These are phyloP conservation scores for Psittacula cyanocephala DNA, from an alignment of 2,113 vertebrate species.

Conservation along the genomic window DNA sequence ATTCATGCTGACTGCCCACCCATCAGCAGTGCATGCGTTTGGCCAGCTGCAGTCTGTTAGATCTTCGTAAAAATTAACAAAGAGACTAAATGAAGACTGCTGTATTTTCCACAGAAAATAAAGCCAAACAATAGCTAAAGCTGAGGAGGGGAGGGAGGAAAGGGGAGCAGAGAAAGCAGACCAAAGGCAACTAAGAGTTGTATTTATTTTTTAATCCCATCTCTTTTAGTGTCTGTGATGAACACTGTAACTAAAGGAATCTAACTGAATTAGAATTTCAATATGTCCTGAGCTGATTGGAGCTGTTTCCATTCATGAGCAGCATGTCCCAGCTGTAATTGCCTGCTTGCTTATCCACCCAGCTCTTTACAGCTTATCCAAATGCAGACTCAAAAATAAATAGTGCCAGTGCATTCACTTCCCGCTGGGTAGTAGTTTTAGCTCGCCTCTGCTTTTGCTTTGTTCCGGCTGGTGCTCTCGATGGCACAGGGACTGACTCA, in stretches of 20 bases:
- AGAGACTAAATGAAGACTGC: not conserved
- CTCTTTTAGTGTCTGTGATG: slow-evolving; percentile 33
- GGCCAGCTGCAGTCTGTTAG: not conserved
- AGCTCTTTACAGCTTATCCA: slow-evolving; percentile 60
- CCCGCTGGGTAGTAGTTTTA: slow-evolving; percentile 22
- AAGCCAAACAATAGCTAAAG: slow-evolving; percentile 49
- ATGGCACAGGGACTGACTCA: not conserved
- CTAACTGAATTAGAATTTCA: slow-evolving; percentile 63
- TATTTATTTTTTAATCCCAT: slow-evolving; percentile 52
- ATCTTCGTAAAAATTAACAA: not conserved
- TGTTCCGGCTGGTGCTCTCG: slow-evolving; percentile 13
- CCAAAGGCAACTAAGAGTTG: not conserved
- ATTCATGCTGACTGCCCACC: not conserved
- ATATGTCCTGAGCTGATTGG: slow-evolving; percentile 49
- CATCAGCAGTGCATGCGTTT: fast-evolving
- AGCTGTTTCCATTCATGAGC: slow-evolving; percentile 48
- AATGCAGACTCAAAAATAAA: slow-evolving; percentile 40
- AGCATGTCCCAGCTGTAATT: slow-evolving; percentile 52
- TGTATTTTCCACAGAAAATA: slow-evolving; percentile 1
- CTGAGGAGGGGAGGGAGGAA: not conserved
- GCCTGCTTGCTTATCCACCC: slow-evolving; percentile 50
- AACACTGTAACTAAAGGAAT: slow-evolving; percentile 34
- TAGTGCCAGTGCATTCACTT: slow-evolving; percentile 13
- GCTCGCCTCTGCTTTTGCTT: slow-evolving; percentile 36
- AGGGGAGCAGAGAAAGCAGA: slow-evolving; percentile 2